phyloP scores from a whole-genome alignment of 2,797 vertebrate genomes.

The Tadarida brasiliensis region DNA sequence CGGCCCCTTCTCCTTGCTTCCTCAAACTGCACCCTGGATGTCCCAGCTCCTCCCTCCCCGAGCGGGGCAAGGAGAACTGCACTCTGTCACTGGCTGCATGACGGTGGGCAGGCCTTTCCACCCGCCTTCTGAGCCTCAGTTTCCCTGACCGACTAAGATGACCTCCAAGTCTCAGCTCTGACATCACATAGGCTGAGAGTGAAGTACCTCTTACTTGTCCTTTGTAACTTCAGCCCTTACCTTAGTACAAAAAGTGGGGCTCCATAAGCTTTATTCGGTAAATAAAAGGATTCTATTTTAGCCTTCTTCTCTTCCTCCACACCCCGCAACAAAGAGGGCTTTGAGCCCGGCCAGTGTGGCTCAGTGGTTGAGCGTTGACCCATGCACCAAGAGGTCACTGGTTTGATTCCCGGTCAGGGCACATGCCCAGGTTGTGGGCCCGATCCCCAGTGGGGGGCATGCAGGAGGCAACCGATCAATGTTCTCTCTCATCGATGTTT shows the following conservation, averaged over 20 bases:
- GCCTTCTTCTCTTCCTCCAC: background rate
- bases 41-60: background rate
- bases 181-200: background rate
- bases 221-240: background rate
- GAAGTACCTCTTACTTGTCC: background rate
- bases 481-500: no score
- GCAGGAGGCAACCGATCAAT: no score
- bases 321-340: background rate
- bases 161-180: background rate
- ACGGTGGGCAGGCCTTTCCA: background rate
- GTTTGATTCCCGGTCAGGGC: no score
- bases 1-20: background rate
- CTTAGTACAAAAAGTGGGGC: background rate
- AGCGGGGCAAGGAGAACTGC: background rate
- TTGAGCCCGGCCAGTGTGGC: no score
- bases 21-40: background rate
- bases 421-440: no score
- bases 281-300: background rate
- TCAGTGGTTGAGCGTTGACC: no score
- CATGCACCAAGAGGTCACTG: no score
- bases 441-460: no score
- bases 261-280: background rate
- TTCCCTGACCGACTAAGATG: background rate
- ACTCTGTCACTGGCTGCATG: background rate
- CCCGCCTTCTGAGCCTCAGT: background rate